Base-by-base conservation (phyloP, 2,888 invertebrate species). In the Eurytoma adleriae region DNA sequence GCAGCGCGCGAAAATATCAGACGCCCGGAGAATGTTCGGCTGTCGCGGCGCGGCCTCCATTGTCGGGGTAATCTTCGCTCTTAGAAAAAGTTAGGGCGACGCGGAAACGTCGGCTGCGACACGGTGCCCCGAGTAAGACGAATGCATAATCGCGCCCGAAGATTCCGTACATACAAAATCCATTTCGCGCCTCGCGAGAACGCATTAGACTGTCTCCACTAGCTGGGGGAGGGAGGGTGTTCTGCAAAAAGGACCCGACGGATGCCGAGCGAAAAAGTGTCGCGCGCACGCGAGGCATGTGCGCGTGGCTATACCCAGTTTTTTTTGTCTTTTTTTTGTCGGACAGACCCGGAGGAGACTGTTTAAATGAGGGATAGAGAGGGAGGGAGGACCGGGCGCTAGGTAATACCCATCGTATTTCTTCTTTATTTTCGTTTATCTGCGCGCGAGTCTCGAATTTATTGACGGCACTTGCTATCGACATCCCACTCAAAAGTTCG, bases 401-500 rank as follows among this genome's bases (percentile, higher is more conserved):
- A 52, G 61, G 76, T 82, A 83, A 83, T 82, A 80, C 79, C 78
- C 24, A 64, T 81, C 83, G 81, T 83, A 84, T 83, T 84, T 85
- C 79, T 84, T 83, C 82, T 84, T 84, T 83, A 82, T 84, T 84
- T 85, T 84, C 83, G 84, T 84, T 85, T 85, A 84, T 84, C 83
- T 82, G 59, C 68, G 79, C 80, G 80, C 78, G 64, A 80, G 48
- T 7, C 72, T 54, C 68, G 80, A 85, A 86, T 86, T 86, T 86
- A 86, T 85, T 80, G 83, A 68, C 81, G 80, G 84, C 84, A 83
- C 83, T 85, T 86, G 86, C 83, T 85, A 86, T 85, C 85, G 84
- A 85, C 84, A 84, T 85, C 61, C 68, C 82, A 77, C 83, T 84
- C 84, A 83, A 84, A 84, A 50, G 62, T 78, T 20, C 73, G 57